Evolutionary conservation across 2,888 invertebrate genomes (phyloP).

Genomic region (Drosophila kanekoi): DNA sequence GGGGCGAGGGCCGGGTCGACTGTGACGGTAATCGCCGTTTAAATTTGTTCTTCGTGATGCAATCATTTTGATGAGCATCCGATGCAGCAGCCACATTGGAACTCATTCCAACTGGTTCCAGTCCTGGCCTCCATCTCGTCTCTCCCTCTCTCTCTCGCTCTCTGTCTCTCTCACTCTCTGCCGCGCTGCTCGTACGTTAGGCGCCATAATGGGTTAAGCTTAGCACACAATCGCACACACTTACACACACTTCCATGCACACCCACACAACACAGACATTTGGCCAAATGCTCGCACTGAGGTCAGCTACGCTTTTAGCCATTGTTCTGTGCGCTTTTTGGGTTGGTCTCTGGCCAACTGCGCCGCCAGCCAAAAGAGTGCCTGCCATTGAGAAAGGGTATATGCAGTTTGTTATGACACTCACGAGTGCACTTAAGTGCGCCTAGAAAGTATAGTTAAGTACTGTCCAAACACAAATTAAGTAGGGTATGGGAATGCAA

Average conservation of each 20-base stretch:
- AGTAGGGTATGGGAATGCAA: neutral
- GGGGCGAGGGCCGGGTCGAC: slow-evolving; percentile 2
- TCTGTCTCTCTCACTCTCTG: slow-evolving; percentile 41
- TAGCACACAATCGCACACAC: slow-evolving; percentile 58
- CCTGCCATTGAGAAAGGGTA: slow-evolving; percentile 18
- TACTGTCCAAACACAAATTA: neutral
- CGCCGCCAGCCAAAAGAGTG: slow-evolving; percentile 29
- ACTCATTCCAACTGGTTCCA: slow-evolving; percentile 18
- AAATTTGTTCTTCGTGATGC: slow-evolving; percentile 83
- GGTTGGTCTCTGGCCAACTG: slow-evolving; percentile 47
- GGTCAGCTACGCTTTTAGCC: slow-evolving; percentile 60
- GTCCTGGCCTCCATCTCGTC: slow-evolving; percentile 11
- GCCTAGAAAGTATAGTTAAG: neutral
- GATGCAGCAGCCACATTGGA: slow-evolving; percentile 42
- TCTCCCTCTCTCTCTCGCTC: slow-evolving; percentile 5
- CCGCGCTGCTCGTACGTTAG: slow-evolving; percentile 62
- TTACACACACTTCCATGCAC: slow-evolving; percentile 7
- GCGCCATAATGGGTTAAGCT: slow-evolving; percentile 75
- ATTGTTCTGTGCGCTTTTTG: slow-evolving; percentile 55
- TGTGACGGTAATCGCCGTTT: slow-evolving; percentile 70
- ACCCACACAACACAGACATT: slow-evolving; percentile 18
- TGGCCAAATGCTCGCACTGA: slow-evolving; percentile 45
- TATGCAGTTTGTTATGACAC: slow-evolving; percentile 17
- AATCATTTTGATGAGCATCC: slow-evolving; percentile 78
- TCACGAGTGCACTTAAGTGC: neutral